Conservation (phyloP, 2,888 invertebrate species). For the Archips crataeganus region DNA sequence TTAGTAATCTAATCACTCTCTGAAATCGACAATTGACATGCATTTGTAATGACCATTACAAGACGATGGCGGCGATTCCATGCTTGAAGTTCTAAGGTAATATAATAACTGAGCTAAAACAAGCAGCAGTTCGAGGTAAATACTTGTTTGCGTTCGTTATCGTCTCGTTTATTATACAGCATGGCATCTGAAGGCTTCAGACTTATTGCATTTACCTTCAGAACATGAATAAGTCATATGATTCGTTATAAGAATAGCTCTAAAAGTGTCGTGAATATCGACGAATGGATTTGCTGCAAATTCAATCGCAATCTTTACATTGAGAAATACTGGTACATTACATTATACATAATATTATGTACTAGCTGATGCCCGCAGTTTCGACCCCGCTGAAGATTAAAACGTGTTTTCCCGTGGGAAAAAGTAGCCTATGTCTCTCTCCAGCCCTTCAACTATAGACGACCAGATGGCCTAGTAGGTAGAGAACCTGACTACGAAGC, state of each 20-base stretch:
- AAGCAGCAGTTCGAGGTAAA: slow-evolving; percentile 8
- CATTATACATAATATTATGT: too few species aligned
- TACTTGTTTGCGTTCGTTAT: slow-evolving; percentile 60
- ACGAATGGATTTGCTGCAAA: slow-evolving; percentile 44
- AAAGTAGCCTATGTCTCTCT: too few species aligned
- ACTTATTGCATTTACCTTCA: slow-evolving; percentile 76
- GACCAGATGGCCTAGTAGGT: too few species aligned
- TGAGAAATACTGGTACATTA: background rate
- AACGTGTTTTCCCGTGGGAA: too few species aligned
- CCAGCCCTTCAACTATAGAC: too few species aligned
- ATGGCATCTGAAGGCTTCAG: slow-evolving; percentile 66
- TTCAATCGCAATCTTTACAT: slow-evolving; percentile 41
- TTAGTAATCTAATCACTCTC: too few species aligned
- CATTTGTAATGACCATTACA: background rate
- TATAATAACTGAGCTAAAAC: slow-evolving; percentile 13
- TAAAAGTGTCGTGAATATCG: slow-evolving; percentile 64
- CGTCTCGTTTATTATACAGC: slow-evolving; percentile 76
- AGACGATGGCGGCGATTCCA: background rate
- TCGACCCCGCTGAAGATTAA: too few species aligned
- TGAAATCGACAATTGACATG: background rate
- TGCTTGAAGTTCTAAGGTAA: background rate
- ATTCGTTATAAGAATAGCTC: slow-evolving; percentile 80
- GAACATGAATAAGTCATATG: slow-evolving; percentile 81
- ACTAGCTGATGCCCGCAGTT: too few species aligned
- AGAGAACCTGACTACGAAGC: too few species aligned